Evolutionary conservation across 2,797 vertebrate genomes (phyloP), one percentile per base, ranked within the genome.

Genomic region (Sebastes goodei): DNA sequence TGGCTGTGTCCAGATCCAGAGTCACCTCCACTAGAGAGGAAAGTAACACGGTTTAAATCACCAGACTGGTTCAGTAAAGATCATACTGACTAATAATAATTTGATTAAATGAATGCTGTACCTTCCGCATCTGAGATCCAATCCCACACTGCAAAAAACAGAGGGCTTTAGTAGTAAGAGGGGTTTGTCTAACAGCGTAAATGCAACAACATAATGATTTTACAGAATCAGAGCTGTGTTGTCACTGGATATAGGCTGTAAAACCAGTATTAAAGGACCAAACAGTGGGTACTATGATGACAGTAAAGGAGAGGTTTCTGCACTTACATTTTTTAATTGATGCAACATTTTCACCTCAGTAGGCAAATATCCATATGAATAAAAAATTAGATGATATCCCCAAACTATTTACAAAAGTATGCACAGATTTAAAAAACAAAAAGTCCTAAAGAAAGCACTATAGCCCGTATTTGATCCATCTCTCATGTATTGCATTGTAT

Each of bases 41-140:
- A 76, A 29, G 9, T 17, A 17, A 49, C 21, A 11, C 46, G 20
- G 32, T 46, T 65, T 21, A 3, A 72, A 33, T 61, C 12, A 67
- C 2, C 27, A 38, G 10, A 69, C 4, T n/a, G 46, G 3, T 17
- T 33, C 17, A 25, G 7, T 25, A 21, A 42, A 59, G 1, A 57
- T 67, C 6, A 78, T 10, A 56, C 3, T 8, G 3, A 10, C 6
- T 20, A 10, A 65, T 27, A 21, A 59, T 46, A 46, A 12, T 11
- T 15, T 42, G 3, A 81, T 25, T 7, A 75, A 68, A 55, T 17
- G 1, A 64, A 74, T 14, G 6, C 12, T 68, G 5, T 95, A 96
- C 96, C 96, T 95, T 93, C 84, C 69, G 95, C 93, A 70, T 95
- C 89, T 59, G 89, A 81, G 83, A 96, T 96, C 96, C 96, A 96